Evolutionary conservation across 2,797 vertebrate genomes (phyloP), one percentile per base, ranked within the genome.

Genomic region (Odontamblyopus lacepedii): DNA sequence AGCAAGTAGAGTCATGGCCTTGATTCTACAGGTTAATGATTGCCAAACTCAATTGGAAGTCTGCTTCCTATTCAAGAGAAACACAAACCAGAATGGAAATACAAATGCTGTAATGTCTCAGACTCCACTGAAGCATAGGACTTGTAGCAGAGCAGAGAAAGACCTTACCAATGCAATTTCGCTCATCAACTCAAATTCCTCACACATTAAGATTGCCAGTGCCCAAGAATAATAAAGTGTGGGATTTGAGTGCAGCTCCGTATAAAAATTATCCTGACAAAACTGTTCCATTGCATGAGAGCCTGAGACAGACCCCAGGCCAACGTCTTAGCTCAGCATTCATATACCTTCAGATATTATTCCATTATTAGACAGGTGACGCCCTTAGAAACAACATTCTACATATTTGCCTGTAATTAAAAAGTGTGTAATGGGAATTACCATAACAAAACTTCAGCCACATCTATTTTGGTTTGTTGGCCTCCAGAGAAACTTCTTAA

Each of bases 201-300:
- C 83, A 89, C 75, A 76, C 83, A 78, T 88, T 85, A 79, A 74
- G 77, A 79, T 80, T 66, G 27, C 74, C 59, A 70, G 76, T 61
- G 2, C 79, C 85, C 82, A 91, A 92, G 83, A 90, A 92, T 90
- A 94, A 92, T 80, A 93, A 82, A 86, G 82, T 79, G 86, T 81
- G 76, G 85, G 85, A 84, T 89, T 88, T 87, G 78, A 78, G 81
- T 55, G 72, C 77, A 80, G 86, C 87, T 77, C 81, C 62, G 87
- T 64, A 70, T 80, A 82, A 79, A 86, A 88, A 81, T 53, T 60
- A 85, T 85, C 83, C 80, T 83, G 77, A 70, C 71, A 79, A 72
- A 77, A 83, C 77, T 83, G 53, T 87, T 85, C 84, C 88, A 85
- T 82, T 84, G 77, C 82, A 80, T 83, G 68, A 70, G 74, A 80